Evolutionary conservation across 2,113 vertebrate genomes (phyloP), one percentile per base, ranked within the genome.

Genomic region (Sorex araneus): DNA sequence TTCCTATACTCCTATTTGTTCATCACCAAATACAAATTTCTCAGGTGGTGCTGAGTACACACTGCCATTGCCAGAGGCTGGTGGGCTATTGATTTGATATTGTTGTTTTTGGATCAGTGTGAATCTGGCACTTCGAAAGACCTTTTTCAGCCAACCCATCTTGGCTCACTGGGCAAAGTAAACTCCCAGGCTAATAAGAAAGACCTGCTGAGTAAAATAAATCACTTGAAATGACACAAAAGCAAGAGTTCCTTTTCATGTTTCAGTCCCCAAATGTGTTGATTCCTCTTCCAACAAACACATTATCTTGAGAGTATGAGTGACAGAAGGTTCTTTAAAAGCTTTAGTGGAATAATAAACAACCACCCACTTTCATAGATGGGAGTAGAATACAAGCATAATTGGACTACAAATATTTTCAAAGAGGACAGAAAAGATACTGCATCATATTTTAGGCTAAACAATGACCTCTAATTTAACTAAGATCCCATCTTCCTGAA

Each of bases 171-270:
- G 40, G 4, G 34, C 87, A 97, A 60, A 88, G 84, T 47, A 92
- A 95, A 96, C 90, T 96, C 57, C 43, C 73, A 85, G 43, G 64
- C 63, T 75, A 90, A 87, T 94, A 18, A 73, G 75, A 96, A 89
- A 93, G 54, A 78, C 18, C 92, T 95, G 64, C 18, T 94, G 89
- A 94, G 36, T n/a, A 73, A 71, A 95, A 50, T 75, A 93, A 88
- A 95, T 85, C 89, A 93, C 93, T 89, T 90, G 43, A 86, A 94
- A 75, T 91, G 36, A 25, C 67, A 79, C 57, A 85, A 91, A 96
- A 47, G 43, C 84, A 90, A 90, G 30, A 84, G 13, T 66, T 50
- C 50, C 28, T 88, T n/a, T 84, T 32, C 18, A 75, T 80, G 95
- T 92, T 91, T 74, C 18, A 66, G 32, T n/a, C 92, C 89, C 45